These are phyloP conservation scores for Acromyrmex charruanus DNA, from an alignment of 1,140 invertebrate genomes.

Conservation along the genomic window DNA sequence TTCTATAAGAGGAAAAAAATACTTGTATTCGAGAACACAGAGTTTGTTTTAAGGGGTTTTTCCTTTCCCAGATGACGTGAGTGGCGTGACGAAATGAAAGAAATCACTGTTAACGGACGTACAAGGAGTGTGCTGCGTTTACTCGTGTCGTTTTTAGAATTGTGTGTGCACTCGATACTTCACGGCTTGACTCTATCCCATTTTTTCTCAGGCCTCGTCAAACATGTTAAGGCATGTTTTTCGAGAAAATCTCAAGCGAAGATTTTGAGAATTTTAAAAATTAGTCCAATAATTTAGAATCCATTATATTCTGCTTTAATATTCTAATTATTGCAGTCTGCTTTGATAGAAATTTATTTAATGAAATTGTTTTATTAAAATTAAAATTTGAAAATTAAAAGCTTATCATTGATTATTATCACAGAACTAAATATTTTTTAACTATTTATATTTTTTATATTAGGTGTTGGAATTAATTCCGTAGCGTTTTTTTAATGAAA, in stretches of 20 bases:
- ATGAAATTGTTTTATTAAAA: too few relatives aligned
- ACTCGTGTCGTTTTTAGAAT: conserved; percentile 64
- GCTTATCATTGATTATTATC: not conserved
- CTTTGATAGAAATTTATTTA: conserved; percentile 4
- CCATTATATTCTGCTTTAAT: not conserved
- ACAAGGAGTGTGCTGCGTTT: conserved; percentile 34
- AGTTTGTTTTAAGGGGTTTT: conserved; percentile 45
- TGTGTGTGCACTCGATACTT: conserved; percentile 57
- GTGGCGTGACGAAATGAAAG: conserved; percentile 69
- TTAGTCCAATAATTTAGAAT: not conserved
- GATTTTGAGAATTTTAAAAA: not conserved
- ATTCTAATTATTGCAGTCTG: not conserved
- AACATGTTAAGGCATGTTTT: conserved; percentile 11
- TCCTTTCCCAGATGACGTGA: conserved; percentile 41
- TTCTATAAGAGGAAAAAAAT: conserved; percentile 50
- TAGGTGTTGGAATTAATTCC: too few relatives aligned
- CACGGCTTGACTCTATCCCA: conserved; percentile 16
- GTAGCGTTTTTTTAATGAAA: too few relatives aligned
- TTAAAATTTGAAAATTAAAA: not conserved
- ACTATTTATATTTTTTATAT: not conserved
- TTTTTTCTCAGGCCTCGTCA: conserved; percentile 22
- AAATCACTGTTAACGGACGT: conserved; percentile 69
- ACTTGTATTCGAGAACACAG: conserved; percentile 19
- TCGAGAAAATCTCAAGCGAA: conserved; percentile 9
- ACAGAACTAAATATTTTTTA: conserved; percentile 3